A percentile compares a stretch with the other conserved stretches of the same genome.
Conservation (phyloP, 2,113 vertebrate genomes). For the Xiphias gladius region DNA sequence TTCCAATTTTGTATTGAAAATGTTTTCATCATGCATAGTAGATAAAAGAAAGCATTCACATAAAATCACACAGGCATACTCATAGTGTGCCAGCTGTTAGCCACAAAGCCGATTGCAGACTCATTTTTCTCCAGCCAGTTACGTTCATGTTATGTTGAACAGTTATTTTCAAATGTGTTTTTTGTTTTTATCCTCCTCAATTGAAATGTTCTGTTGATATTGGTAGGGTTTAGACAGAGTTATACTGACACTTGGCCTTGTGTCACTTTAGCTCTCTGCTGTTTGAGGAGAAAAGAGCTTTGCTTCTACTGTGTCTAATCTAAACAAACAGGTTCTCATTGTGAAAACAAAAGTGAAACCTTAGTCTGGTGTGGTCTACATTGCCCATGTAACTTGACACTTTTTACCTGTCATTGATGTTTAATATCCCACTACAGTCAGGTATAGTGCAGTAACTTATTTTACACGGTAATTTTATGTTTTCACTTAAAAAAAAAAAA, state of each 20-base stretch:
- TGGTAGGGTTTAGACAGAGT: background rate
- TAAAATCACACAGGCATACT: background rate
- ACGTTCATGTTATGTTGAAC: no score
- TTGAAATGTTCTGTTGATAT: background rate
- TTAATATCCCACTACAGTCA: background rate
- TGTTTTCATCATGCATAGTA: background rate
- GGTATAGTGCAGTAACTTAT: background rate
- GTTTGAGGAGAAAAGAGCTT: background rate
- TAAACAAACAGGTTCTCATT: background rate
- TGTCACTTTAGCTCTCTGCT: background rate
- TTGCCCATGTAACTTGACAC: background rate
- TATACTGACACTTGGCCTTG: background rate
- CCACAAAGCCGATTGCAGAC: slow-evolving; percentile 4
- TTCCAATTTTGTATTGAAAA: background rate
- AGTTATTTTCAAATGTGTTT: background rate
- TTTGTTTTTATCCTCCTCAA: slow-evolving; percentile 6
- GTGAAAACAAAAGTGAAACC: slow-evolving; percentile 26
- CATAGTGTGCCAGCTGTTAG: slow-evolving; percentile 15
- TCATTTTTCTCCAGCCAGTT: slow-evolving; percentile 6
- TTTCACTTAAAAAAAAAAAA: background rate
- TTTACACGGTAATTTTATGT: background rate
- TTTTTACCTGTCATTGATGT: background rate
- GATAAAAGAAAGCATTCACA: slow-evolving; percentile 1
- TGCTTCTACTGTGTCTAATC: background rate
- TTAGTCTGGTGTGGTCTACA: background rate